phyloP scores from a whole-genome alignment of 2,113 vertebrate genomes.

The Heterocephalus glaber region DNA sequence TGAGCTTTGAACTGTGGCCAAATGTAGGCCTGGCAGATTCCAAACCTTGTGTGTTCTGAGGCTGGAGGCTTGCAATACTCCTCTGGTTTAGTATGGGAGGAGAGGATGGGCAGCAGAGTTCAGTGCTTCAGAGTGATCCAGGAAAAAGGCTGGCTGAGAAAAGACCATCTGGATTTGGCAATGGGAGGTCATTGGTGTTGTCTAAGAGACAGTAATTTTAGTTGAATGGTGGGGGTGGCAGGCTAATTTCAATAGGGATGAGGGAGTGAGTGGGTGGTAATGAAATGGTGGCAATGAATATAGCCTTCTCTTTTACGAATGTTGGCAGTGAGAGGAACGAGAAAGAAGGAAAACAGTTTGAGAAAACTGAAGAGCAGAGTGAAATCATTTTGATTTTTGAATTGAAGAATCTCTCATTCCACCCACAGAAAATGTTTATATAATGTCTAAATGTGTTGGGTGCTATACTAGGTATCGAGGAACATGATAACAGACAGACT shows the following conservation, averaged over 20 bases:
- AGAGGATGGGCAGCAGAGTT: neutral
- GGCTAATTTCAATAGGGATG: conserved; percentile 15
- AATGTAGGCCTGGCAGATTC: neutral
- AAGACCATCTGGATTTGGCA: neutral
- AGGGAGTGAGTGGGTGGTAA: conserved; percentile 24
- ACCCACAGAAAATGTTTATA: neutral
- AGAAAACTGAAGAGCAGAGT: neutral
- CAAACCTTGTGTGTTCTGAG: neutral
- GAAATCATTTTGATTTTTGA: neutral
- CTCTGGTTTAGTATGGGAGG: neutral
- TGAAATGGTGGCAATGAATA: neutral
- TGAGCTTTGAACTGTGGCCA: conserved; percentile 57
- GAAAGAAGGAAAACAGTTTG: neutral
- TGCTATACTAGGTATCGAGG: neutral
- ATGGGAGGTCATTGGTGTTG: neutral
- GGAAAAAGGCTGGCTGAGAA: neutral
- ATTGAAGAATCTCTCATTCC: neutral
- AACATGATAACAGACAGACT: neutral
- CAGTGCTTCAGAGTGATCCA: neutral
- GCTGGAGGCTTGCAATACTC: neutral
- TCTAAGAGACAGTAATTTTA: conserved; percentile 22
- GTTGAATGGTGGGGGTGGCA: conserved; percentile 33
- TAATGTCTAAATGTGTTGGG: neutral
- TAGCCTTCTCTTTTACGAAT: conserved; percentile 34
- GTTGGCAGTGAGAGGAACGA: conserved; percentile 19